Conservation (phyloP, 2,888 invertebrate species). For the Thymelicus lineola region DNA sequence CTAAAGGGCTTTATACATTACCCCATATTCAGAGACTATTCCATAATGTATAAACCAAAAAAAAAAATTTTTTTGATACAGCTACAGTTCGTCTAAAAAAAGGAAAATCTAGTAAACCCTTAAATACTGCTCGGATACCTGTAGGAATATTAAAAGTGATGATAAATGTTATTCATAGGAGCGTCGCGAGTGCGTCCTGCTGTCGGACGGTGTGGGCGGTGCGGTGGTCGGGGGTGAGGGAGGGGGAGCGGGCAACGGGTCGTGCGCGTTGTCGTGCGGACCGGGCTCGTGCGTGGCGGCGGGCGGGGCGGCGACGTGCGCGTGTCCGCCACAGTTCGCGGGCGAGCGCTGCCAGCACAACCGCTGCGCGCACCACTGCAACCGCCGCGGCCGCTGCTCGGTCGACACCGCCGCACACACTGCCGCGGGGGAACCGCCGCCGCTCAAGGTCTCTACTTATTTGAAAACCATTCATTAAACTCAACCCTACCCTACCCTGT, state of each 20-base stretch:
- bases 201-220: conserved; percentile 29
- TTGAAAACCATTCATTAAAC: too few species aligned
- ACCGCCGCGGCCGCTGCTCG: conserved; percentile 68
- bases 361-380: conserved; percentile 88
- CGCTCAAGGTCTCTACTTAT: conserved; percentile 82
- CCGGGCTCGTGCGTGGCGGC: conserved; percentile 81
- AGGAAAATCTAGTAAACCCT: too few species aligned
- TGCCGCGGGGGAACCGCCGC: conserved; percentile 73
- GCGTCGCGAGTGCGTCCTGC: conserved; percentile 55
- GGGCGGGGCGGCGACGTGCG: conserved; percentile 80
- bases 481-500: too few species aligned
- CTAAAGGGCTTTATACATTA: too few species aligned
- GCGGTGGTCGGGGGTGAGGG: conserved; percentile 42
- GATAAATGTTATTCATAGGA: conserved; percentile 44
- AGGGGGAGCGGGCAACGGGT: conserved; percentile 42
- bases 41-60: too few species aligned
- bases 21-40: too few species aligned
- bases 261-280: conserved; percentile 71
- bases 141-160: too few species aligned
- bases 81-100: too few species aligned
- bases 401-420: conserved; percentile 42
- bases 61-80: too few species aligned
- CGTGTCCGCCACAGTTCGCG: conserved; percentile 87
- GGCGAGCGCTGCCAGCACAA: conserved; percentile 88
- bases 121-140: too few species aligned